Evolutionary conservation across 1,140 invertebrate species (phyloP), one percentile per base, ranked within the genome.

Genomic region (Dendroctonus ponderosae): DNA sequence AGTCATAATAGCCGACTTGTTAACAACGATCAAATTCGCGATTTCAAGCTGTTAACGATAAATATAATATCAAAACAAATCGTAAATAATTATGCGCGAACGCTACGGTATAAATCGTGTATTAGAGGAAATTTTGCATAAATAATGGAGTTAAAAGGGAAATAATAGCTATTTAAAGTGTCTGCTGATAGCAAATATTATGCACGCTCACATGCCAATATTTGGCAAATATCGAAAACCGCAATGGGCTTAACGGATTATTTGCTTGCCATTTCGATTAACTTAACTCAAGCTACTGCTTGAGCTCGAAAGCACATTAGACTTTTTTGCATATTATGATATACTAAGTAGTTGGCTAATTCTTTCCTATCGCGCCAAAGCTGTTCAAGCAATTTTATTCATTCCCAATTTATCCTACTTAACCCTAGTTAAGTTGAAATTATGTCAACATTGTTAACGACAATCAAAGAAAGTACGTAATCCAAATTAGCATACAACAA

Each of bases 111-210:
- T 66, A 66, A 66, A 66, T 66, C 64, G 64, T 49, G 46, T 53
- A 37, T 65, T 57, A 58, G 62, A 65, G 62, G 62, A 65, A 58
- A 66, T 66, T 66, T 66, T 66, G 52, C 64, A 66, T 66, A 66
- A 66, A 66, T 66, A 66, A 66, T 66, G 57, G 64, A 66, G 64
- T 66, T 66, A 66, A 66, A 66, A 66, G 64, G 64, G 64, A 66
- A 66, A 66, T 66, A 66, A 66, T 66, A 60, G 64, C 64, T 66
- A 66, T 66, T 66, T 66, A 66, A 50, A 59, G 53, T 56, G 62
- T 65, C 62, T 66, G 57, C 41, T 41, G 64, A 59, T 66, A 66
- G 54, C 64, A 42, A 60, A 66, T 65, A 65, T 57, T 57, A 39
- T 49, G 49, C 60, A 51, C 53, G 60, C 43, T 52, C 48, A 53